Base-by-base conservation (phyloP, 1,140 invertebrate species). In the Drosophila albomicans region DNA sequence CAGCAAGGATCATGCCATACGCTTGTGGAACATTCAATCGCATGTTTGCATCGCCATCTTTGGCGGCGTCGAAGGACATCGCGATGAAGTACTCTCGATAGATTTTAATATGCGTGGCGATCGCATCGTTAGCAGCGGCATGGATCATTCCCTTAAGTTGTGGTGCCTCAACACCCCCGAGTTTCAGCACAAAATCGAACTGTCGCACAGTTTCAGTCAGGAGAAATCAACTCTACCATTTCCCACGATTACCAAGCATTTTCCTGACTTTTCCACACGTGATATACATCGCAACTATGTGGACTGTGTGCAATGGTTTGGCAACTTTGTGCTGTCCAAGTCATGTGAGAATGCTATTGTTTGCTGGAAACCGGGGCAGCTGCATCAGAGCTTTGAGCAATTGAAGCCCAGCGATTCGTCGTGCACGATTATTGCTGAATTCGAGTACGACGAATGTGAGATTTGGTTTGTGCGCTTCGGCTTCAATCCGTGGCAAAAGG, bases 201-300 rank as follows among this genome's bases (percentile, higher is more conserved):
- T 96, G 35, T 99, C 98, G 0, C 98, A 98, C 79, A 95, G 94
- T 25, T 98, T 96, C 80, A 96, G 97, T 91, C 94, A 96, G 3
- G 95, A 94, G 54, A 93, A 94, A 78, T 96, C 95, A 65, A 93
- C 94, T 30, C 94, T 97, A 68, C 97, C 98, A 0, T 99, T 99
- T 93, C 96, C 97, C 82, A 97, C 98, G 0, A 93, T 98, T 30
- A 96, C 98, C 64, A 96, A 98, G 91, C 97, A 99, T 93, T 99
- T 99, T 93, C 98, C 99, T 0, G 97, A 98, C 90, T 99, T 99
- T 91, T 99, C 98, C 0, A 99, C 99, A 0, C 93, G 98, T 70
- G 98, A 99, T 92, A 98, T 99, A 70, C 99, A 99, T 92, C 94
- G 98, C 70, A 99, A 99, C 93, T 99, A 99, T 93, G 98, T 99